A percentile compares a stretch with the other conserved stretches of the same genome.
phyloP scores from a whole-genome alignment of 2,888 invertebrate genomes.

The Lepeophtheirus nordmannii region DNA sequence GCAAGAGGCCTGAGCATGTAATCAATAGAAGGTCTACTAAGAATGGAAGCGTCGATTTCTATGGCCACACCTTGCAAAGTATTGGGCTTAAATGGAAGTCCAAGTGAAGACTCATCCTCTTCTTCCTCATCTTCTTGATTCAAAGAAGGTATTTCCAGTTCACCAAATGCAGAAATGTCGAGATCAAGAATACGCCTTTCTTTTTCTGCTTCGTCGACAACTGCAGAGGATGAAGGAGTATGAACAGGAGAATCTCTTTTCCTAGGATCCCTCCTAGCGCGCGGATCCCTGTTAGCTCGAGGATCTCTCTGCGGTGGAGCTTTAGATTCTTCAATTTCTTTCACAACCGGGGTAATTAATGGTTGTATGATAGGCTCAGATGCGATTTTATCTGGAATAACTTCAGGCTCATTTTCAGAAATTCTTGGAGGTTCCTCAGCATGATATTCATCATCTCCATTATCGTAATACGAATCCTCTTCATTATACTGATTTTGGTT shows the following conservation, averaged over 20 bases:
- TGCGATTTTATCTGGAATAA: background rate
- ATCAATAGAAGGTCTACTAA: conserved; percentile 54
- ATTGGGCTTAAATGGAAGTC: conserved; percentile 56
- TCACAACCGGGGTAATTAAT: background rate
- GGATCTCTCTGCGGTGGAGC: background rate
- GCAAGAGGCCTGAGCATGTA: conserved; percentile 43
- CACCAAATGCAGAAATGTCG: conserved; percentile 37
- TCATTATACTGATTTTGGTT: background rate
- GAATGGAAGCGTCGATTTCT: conserved; percentile 67
- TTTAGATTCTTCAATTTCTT: background rate
- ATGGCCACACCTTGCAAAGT: conserved; percentile 68
- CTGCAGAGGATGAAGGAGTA: background rate
- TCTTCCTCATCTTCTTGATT: conserved; percentile 17
- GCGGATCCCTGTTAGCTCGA: background rate
- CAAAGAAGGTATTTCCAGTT: conserved; percentile 43
- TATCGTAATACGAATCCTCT: background rate
- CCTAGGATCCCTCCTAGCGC: conserved; percentile 13
- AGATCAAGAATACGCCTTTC: conserved; percentile 23
- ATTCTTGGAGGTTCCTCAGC: background rate
- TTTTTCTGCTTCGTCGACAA: conserved; percentile 15
- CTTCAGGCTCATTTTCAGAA: background rate
- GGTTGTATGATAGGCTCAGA: background rate
- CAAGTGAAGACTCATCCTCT: conserved; percentile 28
- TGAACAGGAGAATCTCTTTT: background rate
- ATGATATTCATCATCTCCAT: background rate